Evolutionary conservation across 2,888 invertebrate species (phyloP).

Genomic region (Eulithis testata): DNA sequence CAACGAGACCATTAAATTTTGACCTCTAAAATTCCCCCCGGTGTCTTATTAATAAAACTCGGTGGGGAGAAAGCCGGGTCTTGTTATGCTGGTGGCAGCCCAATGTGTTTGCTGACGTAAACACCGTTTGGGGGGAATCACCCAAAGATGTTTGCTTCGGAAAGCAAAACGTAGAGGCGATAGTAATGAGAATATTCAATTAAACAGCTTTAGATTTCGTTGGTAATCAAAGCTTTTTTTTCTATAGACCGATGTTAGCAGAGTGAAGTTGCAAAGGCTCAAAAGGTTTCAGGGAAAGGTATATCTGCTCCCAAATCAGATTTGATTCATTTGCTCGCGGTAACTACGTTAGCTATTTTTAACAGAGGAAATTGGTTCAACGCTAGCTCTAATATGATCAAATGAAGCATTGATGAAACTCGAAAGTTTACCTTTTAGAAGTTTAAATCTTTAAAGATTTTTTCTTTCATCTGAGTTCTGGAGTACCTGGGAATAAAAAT

Average conservation of each 20-base stretch:
- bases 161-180: constrained; percentile 54
- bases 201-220: constrained; percentile 56
- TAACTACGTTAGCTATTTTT: constrained; percentile 39
- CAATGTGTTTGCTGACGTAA: constrained; percentile 66
- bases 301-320: constrained; percentile 33
- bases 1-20: constrained; percentile 60
- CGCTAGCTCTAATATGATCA: constrained; percentile 27
- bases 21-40: constrained; percentile 59
- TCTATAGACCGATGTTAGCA: background rate
- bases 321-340: constrained; percentile 29
- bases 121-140: constrained; percentile 63
- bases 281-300: constrained; percentile 34
- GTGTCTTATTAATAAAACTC: constrained; percentile 36
- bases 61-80: constrained; percentile 46
- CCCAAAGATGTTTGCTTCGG: constrained; percentile 65
- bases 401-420: constrained; percentile 25
- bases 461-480: background rate
- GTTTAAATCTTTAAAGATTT: background rate
- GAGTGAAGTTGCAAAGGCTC: constrained; percentile 13
- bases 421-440: constrained; percentile 13
- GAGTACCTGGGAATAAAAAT: too few species aligned
- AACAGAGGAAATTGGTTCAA: constrained; percentile 14
- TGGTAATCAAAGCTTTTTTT: constrained; percentile 32
- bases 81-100: constrained; percentile 49
- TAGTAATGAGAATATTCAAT: constrained; percentile 68